Evolutionary conservation across 2,113 vertebrate species (phyloP).

Genomic region (Anoplopoma fimbria): DNA sequence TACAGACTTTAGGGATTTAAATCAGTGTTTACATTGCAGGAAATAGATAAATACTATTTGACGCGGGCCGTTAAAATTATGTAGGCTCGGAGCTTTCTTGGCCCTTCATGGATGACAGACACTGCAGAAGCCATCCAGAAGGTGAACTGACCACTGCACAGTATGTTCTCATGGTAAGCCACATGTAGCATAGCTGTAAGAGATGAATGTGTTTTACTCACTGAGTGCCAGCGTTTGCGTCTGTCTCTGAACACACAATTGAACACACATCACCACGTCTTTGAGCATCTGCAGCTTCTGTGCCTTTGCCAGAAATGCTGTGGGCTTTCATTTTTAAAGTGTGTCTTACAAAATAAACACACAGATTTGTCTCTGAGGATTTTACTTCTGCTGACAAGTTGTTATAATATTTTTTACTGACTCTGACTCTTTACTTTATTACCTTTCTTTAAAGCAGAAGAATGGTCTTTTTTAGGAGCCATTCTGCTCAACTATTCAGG

Average conservation of each 20-base stretch:
- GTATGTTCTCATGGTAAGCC: background rate
- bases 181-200: background rate
- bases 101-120: conserved; percentile 15
- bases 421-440: conserved; percentile 1
- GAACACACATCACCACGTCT: conserved; percentile 14
- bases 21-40: conserved; percentile 62
- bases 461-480: background rate
- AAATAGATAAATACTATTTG: conserved; percentile 57
- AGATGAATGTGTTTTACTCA: conserved; percentile 5
- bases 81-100: background rate
- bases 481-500: background rate
- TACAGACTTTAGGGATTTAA: conserved; percentile 40
- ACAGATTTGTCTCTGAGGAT: background rate
- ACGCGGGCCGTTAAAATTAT: conserved; percentile 42
- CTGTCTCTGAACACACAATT: conserved; percentile 4
- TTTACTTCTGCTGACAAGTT: conserved; percentile 17
- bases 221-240: background rate
- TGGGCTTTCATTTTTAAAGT: conserved; percentile 30
- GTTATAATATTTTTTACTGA: background rate
- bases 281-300: conserved; percentile 20
- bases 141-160: conserved; percentile 10
- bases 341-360: conserved; percentile 36
- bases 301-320: conserved; percentile 24
- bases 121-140: conserved; percentile 18
- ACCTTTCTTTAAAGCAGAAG: conserved; percentile 1